Conservation (phyloP, 2,113 vertebrate genomes). For the Pogona vitticeps region DNA sequence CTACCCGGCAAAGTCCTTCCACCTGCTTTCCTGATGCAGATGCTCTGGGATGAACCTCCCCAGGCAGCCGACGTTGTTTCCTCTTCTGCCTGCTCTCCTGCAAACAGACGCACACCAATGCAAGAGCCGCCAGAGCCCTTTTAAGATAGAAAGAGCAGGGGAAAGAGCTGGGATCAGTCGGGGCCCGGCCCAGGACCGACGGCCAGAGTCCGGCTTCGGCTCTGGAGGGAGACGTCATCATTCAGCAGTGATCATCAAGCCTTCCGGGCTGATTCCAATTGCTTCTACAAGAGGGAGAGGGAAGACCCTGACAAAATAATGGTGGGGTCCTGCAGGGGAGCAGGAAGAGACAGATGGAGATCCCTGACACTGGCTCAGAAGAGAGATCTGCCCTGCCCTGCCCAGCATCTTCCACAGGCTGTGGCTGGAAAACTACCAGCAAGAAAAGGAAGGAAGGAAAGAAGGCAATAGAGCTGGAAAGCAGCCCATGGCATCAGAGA, state of each 20-base stretch:
- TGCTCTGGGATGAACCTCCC: neutral
- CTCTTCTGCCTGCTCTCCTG: neutral
- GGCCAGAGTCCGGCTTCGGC: too few species aligned
- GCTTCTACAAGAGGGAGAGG: too few species aligned
- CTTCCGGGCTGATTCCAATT: too few species aligned
- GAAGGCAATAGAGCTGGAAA: too few species aligned
- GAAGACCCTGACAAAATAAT: neutral
- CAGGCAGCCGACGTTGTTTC: fast-evolving
- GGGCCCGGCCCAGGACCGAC: neutral
- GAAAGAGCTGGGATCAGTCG: neutral
- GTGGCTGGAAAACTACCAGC: too few species aligned
- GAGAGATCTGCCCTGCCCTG: too few species aligned
- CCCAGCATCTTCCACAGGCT: too few species aligned
- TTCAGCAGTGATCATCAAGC: too few species aligned
- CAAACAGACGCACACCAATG: neutral
- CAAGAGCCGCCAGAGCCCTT: neutral
- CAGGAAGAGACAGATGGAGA: neutral
- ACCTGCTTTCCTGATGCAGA: neutral
- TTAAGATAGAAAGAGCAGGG: neutral
- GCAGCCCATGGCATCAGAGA: too few species aligned
- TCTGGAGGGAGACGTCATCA: too few species aligned
- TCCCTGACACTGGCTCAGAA: neutral
- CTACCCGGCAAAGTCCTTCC: neutral
- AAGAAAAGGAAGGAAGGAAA: too few species aligned
- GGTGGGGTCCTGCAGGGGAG: neutral